Evolutionary conservation across 2,113 vertebrate genomes (phyloP).

Genomic region (Nettapus auritus): DNA sequence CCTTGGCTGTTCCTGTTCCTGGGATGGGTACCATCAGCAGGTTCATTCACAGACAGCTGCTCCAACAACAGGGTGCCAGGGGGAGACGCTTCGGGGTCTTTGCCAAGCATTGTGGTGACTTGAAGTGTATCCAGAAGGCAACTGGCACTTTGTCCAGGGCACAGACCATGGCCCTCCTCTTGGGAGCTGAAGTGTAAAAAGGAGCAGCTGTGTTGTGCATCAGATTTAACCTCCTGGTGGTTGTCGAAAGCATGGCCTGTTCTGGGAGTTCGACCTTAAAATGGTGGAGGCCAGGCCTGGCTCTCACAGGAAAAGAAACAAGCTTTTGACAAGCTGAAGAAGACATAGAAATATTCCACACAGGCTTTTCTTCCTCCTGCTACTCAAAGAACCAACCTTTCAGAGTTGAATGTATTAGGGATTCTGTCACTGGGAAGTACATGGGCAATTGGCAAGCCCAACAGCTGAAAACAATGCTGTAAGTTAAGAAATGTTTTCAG

Average conservation of each 20-base stretch:
- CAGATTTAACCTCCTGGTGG: background rate
- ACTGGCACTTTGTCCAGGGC: background rate
- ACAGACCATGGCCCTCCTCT: background rate
- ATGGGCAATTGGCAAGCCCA: background rate
- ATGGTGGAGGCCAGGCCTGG: background rate
- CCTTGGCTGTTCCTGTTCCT: background rate
- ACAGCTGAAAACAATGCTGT: background rate
- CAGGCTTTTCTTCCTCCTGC: background rate
- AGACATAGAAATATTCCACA: background rate
- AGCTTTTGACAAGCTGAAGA: background rate
- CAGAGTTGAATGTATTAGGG: background rate
- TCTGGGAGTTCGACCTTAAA: background rate
- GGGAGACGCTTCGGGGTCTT: background rate
- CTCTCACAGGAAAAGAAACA: background rate
- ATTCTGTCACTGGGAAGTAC: background rate
- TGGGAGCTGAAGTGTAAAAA: background rate
- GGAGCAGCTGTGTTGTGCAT: background rate
- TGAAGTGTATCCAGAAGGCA: constrained; percentile 8
- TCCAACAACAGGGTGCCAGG: background rate
- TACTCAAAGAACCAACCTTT: background rate
- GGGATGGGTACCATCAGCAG: background rate
- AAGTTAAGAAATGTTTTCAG: background rate
- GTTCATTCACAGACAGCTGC: background rate
- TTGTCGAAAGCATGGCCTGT: background rate
- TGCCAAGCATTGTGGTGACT: background rate